These are phyloP conservation scores for Sinocyclocheilus anophthalmus DNA, from an alignment of 2,113 vertebrate genomes.

Conservation along the genomic window DNA sequence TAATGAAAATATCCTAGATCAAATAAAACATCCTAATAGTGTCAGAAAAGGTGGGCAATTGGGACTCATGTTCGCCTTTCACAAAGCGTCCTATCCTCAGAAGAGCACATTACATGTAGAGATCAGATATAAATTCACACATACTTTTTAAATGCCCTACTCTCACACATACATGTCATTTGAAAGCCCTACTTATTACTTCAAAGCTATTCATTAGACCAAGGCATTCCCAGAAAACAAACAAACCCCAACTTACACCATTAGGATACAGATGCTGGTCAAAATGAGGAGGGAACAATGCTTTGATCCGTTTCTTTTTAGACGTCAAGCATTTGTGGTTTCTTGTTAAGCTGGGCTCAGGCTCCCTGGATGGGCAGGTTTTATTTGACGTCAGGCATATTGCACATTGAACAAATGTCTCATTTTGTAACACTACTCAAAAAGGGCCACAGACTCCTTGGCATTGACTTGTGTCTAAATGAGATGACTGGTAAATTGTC, in stretches of 20 bases:
- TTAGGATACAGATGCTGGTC: constrained; percentile 69
- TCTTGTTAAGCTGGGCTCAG: constrained; percentile 10
- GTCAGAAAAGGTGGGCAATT: constrained; percentile 58
- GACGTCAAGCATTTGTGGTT: constrained; percentile 39
- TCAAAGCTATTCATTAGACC: constrained; percentile 69
- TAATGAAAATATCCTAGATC: constrained; percentile 64
- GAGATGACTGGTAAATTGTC: constrained; percentile 24
- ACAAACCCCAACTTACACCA: constrained; percentile 82
- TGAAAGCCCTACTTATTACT: constrained; percentile 73
- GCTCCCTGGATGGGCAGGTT: constrained; percentile 9
- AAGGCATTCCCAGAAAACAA: constrained; percentile 70
- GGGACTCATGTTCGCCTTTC: constrained; percentile 66
- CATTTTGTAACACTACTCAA: constrained; percentile 34
- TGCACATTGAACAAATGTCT: constrained; percentile 33
- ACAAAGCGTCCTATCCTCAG: constrained; percentile 61
- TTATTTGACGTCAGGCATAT: constrained; percentile 32
- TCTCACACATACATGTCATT: constrained; percentile 57
- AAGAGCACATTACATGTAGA: constrained; percentile 64
- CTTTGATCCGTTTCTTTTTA: constrained; percentile 53
- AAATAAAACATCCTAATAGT: constrained; percentile 44
- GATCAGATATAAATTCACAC: constrained; percentile 58
- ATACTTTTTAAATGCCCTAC: constrained; percentile 48
- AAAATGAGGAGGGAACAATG: constrained; percentile 49
- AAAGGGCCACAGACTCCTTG: constrained; percentile 42
- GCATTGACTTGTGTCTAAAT: constrained; percentile 28